Evolutionary conservation across 2,888 invertebrate species (phyloP), one percentile per base, ranked within the genome.

Genomic region (Ichneumoninae sp.): DNA sequence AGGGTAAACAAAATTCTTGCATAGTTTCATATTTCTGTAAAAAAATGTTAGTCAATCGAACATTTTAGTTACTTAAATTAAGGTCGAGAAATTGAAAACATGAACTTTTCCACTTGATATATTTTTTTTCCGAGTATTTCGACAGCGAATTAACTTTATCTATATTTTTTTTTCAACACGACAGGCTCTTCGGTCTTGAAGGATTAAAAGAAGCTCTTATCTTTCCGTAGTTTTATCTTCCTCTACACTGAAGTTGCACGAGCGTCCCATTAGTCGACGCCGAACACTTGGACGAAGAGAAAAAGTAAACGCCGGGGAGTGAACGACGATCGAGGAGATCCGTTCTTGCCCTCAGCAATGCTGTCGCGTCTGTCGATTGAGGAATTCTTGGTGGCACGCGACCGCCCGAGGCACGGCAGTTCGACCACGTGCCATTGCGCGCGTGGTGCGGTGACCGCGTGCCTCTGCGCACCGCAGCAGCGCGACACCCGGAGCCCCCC

Each of bases 311-410:
- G 57, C 30, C 71, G 54, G 40, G 62, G 13, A 69, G 70, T 54
- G 47, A 70, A 68, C 57, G 69, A 76, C 66, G 71, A 79, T 76
- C 50, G 8, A 50, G 66, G 33, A 82, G 75, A 82, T 81, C 72
- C 50, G 76, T 84, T 85, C 80, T 86, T 84, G 85, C 79, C 84
- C 62, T 79, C 80, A 83, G 84, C 52, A 82, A 82, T 62, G 79
- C 40, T 71, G 82, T 80, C 84, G 78, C 68, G 81, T 57, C 80
- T 83, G 86, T 86, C 87, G 86, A 86, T 87, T 65, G 86, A 79
- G 76, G 87, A 86, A 87, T 87, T 85, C 87, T 83, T 76, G 70
- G 83, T 80, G 87, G 86, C 87, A 87, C 87, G 87, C 87, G 87
- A 87, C 87, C 71, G 86, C 87, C 86, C 80, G 86, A 86, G 87